Percentiles rank a stretch among this genome's conserved stretches.
These are phyloP conservation scores for Strix aluco DNA, from an alignment of 2,113 vertebrate species.

Conservation along the genomic window DNA sequence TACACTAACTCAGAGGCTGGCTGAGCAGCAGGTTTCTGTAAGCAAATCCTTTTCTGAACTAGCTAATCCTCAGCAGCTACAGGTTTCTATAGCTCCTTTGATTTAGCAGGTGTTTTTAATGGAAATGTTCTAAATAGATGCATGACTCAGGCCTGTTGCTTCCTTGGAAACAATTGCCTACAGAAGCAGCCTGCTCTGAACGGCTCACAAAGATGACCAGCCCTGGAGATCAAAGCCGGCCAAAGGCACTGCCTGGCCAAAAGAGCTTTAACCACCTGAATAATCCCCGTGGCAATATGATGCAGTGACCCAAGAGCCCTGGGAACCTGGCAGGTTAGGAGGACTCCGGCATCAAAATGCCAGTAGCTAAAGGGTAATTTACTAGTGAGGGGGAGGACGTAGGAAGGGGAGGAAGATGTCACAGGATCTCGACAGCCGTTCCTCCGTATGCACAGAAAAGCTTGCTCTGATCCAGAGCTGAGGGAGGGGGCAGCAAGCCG, in stretches of 20 bases:
- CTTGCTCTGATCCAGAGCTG: not conserved
- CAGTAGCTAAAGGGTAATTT: conserved; percentile 29
- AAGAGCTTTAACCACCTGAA: not conserved
- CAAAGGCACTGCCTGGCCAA: not conserved
- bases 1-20: not conserved
- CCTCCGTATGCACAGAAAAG: conserved; percentile 10
- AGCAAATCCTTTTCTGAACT: conserved; percentile 29
- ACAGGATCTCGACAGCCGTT: conserved; percentile 39
- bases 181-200: conserved; percentile 40
- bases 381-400: conserved; percentile 24
- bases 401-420: conserved; percentile 60
- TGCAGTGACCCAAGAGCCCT: not conserved
- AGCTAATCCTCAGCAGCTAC: conserved; percentile 56
- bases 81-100: conserved; percentile 62
- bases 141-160: conserved; percentile 59
- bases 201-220: not conserved
- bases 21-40: not conserved
- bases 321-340: not conserved
- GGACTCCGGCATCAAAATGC: not conserved
- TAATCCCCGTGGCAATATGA: not conserved
- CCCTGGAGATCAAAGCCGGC: not conserved
- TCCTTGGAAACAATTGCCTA: conserved; percentile 66
- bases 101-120: conserved; percentile 68
- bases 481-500: not conserved
- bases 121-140: conserved; percentile 65